phyloP scores from a whole-genome alignment of 2,797 vertebrate species.

The Hapalemur alaotrensis region DNA sequence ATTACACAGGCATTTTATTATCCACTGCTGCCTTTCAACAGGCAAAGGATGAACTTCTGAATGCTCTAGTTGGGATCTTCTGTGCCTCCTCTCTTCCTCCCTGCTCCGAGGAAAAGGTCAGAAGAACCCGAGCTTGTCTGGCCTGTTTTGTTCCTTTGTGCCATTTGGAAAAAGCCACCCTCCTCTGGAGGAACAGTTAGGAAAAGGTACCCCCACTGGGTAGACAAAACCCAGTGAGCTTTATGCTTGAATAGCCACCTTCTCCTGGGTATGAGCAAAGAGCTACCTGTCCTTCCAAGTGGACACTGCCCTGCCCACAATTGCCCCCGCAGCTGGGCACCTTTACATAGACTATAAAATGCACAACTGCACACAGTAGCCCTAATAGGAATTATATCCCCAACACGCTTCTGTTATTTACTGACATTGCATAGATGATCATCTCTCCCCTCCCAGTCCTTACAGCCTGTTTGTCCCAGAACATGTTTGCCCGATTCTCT shows the following conservation, averaged over 20 bases:
- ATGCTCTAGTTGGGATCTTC: neutral
- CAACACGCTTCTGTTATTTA: neutral
- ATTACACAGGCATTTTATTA: slow-evolving; percentile 13
- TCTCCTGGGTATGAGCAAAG: neutral
- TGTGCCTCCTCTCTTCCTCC: neutral
- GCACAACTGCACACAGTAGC: neutral
- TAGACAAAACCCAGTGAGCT: neutral
- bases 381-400: neutral
- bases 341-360: neutral
- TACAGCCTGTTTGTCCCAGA: neutral
- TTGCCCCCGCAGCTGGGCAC: neutral
- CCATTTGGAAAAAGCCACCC: neutral
- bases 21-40: slow-evolving; percentile 19
- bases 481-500: neutral
- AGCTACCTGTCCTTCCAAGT: neutral
- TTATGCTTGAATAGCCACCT: neutral
- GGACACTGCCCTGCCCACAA: neutral
- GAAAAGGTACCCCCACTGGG: neutral
- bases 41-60: neutral
- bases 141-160: neutral
- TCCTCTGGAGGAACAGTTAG: neutral
- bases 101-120: slow-evolving; percentile 5
- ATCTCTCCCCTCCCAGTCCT: neutral
- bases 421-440: neutral
- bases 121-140: neutral